Conservation (phyloP, 2,888 invertebrate species). For the Panopea generosa region DNA sequence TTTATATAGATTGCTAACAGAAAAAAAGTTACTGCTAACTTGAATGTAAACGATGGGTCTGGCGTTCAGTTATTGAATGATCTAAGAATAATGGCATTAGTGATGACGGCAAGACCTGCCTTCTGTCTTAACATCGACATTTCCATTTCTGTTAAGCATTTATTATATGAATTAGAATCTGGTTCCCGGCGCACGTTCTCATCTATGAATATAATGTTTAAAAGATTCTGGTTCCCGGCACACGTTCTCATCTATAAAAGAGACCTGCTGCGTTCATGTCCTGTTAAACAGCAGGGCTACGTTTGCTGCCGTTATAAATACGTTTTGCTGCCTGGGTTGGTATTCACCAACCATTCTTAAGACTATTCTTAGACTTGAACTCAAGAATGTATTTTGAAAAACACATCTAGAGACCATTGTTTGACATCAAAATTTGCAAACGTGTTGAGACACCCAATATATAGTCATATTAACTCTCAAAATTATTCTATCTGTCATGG, state of each 20-base stretch:
- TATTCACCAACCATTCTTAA: too few relatives aligned
- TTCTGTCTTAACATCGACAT: conserved; percentile 2
- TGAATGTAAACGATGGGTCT: not conserved
- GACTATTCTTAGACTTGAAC: too few relatives aligned
- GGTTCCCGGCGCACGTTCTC: conserved; percentile 6
- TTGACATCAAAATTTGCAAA: too few relatives aligned
- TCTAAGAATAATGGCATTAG: not conserved
- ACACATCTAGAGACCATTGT: too few relatives aligned
- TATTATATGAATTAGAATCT: conserved; percentile 4
- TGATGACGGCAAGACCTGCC: not conserved
- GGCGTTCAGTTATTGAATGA: not conserved
- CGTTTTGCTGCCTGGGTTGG: too few relatives aligned
- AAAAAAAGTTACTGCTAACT: too few relatives aligned
- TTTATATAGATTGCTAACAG: too few relatives aligned
- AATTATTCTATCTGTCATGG: too few relatives aligned
- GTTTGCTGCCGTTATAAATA: too few relatives aligned
- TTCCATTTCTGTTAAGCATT: conserved; percentile 10
- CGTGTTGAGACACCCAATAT: too few relatives aligned
- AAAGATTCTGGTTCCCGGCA: conserved; percentile 4
- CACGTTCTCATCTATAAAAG: conserved; percentile 8
- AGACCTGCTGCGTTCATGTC: not conserved
- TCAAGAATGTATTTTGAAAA: too few relatives aligned
- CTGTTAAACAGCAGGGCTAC: conserved; percentile 3
- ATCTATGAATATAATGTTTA: conserved; percentile 17
- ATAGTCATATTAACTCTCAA: too few relatives aligned